Conservation (phyloP, 1,140 invertebrate genomes). For the Drosophila asahinai region DNA sequence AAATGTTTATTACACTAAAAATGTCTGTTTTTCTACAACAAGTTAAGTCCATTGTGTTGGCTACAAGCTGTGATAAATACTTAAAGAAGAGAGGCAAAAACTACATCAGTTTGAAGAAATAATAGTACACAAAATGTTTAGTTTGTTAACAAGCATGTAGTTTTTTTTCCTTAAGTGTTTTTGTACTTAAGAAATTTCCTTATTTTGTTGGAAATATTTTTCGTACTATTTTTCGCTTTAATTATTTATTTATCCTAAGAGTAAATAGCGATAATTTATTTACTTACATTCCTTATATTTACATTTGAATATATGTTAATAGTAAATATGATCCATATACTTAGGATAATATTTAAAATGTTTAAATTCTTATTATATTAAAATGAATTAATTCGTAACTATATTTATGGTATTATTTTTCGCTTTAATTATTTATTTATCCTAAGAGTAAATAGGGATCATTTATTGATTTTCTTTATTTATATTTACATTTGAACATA, state of each 20-base stretch:
- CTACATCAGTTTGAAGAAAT: background rate
- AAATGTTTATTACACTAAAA: constrained; percentile 5
- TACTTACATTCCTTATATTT: too few species aligned
- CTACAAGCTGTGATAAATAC: constrained; percentile 3
- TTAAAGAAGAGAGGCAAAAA: background rate
- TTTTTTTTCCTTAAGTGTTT: background rate
- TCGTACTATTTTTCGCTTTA: background rate
- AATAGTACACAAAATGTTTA: background rate
- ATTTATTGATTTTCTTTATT: background rate
- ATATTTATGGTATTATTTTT: background rate
- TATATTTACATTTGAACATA: too few species aligned
- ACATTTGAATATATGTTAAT: too few species aligned
- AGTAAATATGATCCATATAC: too few species aligned
- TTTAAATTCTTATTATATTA: too few species aligned
- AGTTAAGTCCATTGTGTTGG: constrained; percentile 10
- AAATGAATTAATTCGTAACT: too few species aligned
- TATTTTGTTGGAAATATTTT: too few species aligned
- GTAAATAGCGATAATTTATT: background rate
- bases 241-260: background rate
- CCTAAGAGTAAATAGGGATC: background rate
- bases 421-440: background rate
- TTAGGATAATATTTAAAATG: too few species aligned
- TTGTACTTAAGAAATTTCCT: background rate
- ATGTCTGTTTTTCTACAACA: constrained; percentile 5
- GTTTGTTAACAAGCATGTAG: constrained; percentile 7